Percentiles rank a stretch among this genome's conserved stretches.
Evolutionary conservation across 2,888 invertebrate genomes (phyloP).

Genomic region (Harmothoe impar): DNA sequence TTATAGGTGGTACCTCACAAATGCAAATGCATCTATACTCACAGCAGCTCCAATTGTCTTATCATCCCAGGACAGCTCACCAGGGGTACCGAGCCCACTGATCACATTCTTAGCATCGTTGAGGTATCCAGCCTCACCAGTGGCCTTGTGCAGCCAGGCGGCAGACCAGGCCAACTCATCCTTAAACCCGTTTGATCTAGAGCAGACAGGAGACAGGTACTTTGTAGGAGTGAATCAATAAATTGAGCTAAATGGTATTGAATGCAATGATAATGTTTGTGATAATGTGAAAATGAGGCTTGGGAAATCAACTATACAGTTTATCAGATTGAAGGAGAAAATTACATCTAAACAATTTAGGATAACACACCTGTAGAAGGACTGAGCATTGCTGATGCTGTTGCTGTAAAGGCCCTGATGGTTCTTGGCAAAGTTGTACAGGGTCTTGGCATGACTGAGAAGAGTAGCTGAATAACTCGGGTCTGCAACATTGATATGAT

Average conservation of each 20-base stretch:
- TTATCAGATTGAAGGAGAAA: too few species aligned
- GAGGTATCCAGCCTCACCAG: constrained; percentile 72
- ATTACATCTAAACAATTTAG: too few species aligned
- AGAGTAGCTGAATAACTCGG: constrained; percentile 14
- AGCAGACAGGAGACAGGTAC: background rate
- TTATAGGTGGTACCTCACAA: too few species aligned
- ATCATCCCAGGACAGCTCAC: constrained; percentile 79
- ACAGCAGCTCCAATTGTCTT: constrained; percentile 76
- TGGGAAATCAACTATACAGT: too few species aligned
- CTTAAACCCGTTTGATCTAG: constrained; percentile 28
- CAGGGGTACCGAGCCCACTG: constrained; percentile 69
- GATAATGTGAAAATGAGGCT: too few species aligned
- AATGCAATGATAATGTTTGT: too few species aligned
- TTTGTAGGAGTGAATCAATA: too few species aligned
- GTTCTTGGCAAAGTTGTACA: constrained; percentile 85
- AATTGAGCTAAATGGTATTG: too few species aligned
- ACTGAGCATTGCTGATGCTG: constrained; percentile 85
- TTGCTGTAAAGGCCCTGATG: constrained; percentile 85
- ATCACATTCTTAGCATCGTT: constrained; percentile 72
- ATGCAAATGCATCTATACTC: too few species aligned
- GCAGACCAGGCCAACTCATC: constrained; percentile 69
- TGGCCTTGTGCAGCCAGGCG: constrained; percentile 68
- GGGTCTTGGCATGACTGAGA: constrained; percentile 74
- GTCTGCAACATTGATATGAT: background rate
- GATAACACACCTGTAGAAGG: constrained; percentile 83